Base-by-base conservation (phyloP, 2,113 vertebrate genomes). In the Pelvicachromis taeniatus region DNA sequence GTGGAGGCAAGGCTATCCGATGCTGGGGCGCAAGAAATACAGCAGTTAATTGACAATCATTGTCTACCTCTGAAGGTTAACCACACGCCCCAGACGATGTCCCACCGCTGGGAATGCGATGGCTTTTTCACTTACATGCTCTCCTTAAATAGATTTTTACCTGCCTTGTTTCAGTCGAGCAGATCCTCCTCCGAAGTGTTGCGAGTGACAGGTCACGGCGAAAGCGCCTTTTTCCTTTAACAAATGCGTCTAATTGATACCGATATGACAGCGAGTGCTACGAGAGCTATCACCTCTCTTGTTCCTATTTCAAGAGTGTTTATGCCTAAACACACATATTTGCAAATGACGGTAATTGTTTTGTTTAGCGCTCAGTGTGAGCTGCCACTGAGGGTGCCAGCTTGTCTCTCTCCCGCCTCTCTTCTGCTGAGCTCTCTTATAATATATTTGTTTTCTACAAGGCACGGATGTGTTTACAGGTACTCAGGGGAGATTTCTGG, bases 401-500 rank as follows among this genome's bases (percentile, higher is more conserved):
- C 95, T 94, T 95, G 95, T 94, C 95, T 94, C 93, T 92, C 92
- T 92, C 85, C 85, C 93, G 89, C 87, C 90, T 90, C 91, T 95
- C 92, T 87, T 89, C 92, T 75, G 92, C 91, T 87, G 84, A 93
- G 93, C 94, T 90, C 89, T 95, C 94, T 96, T 95, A 94, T 94
- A 96, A 95, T 97, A 97, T 98, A 97, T 99, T 99, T 99, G 97
- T 99, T 99, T 98, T 98, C 96, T 97, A 97, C 90, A 97, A 98
- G 98, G 98, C 97, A 97, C 98, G 97, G 97, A 98, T 98, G 98
- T 98, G 98, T 99, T 99, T 99, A 98, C 97, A 99, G 98, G 97
- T 98, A 98, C 98, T 98, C 98, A 96, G 97, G 98, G 98, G 99
- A 99, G 99, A 99, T 99, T 97, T 98, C 97, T 98, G 98, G 98